Evolutionary conservation across 2,888 invertebrate species (phyloP).

Genomic region (Quadroppia sp.): DNA sequence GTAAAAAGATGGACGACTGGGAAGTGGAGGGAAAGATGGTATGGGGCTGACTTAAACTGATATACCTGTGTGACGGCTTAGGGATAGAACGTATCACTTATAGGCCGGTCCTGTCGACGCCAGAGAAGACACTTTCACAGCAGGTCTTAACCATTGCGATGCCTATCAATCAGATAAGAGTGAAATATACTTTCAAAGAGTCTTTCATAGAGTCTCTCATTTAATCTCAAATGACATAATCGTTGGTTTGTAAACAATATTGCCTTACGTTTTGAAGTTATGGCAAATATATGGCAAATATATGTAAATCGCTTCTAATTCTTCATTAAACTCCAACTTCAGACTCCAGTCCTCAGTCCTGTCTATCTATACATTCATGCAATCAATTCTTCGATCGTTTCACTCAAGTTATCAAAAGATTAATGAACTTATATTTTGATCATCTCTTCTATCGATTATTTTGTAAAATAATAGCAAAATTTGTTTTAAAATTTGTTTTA

Average conservation of each 20-base stretch:
- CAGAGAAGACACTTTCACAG: constrained; percentile 36
- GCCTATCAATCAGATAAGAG: constrained; percentile 31
- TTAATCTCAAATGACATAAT: constrained; percentile 31
- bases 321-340: neutral
- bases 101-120: constrained; percentile 36
- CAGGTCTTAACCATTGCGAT: constrained; percentile 18
- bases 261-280: neutral
- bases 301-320: constrained; percentile 17
- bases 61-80: constrained; percentile 28
- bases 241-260: constrained; percentile 26
- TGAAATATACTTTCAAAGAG: constrained; percentile 15
- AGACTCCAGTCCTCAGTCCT: neutral
- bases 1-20: constrained; percentile 27
- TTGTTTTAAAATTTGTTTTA: no score
- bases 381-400: no score
- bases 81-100: constrained; percentile 18
- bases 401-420: no score
- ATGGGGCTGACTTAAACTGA: neutral
- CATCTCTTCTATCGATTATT: no score
- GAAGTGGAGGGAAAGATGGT: constrained; percentile 6
- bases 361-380: no score
- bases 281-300: neutral
- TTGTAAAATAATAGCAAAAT: no score
- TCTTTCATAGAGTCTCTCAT: constrained; percentile 12
- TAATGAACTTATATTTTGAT: no score